phyloP scores from a whole-genome alignment of 2,113 vertebrate species.

The Phaetusa simplex region DNA sequence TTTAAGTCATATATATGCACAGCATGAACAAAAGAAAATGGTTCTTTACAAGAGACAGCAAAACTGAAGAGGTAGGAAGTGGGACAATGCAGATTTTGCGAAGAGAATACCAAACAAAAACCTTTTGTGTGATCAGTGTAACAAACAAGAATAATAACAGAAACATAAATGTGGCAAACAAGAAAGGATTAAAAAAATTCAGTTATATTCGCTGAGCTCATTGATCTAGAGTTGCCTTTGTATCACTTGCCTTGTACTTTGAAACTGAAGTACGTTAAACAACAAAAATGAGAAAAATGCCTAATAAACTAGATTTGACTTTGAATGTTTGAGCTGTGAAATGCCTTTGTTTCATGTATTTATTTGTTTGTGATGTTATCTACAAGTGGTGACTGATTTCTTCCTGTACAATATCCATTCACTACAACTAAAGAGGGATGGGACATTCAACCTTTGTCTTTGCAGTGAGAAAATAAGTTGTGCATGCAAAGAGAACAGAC shows the following conservation, averaged over 20 bases:
- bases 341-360: constrained; percentile 19
- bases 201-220: background rate
- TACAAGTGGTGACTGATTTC: constrained; percentile 15
- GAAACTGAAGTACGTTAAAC: background rate
- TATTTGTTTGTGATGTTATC: constrained; percentile 45
- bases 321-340: constrained; percentile 6
- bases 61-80: background rate
- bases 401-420: constrained; percentile 21
- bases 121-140: background rate
- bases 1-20: background rate
- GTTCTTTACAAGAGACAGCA: constrained; percentile 8
- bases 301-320: background rate
- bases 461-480: background rate
- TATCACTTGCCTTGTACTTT: background rate
- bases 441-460: background rate
- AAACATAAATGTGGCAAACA: background rate
- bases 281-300: background rate
- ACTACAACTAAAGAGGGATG: background rate
- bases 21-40: constrained; percentile 32
- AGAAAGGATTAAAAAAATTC: background rate
- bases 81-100: background rate
- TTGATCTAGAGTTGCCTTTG: background rate
- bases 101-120: background rate
- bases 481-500: background rate
- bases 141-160: background rate